Conservation (phyloP, 2,797 vertebrate genomes). For the Leuciscus waleckii region DNA sequence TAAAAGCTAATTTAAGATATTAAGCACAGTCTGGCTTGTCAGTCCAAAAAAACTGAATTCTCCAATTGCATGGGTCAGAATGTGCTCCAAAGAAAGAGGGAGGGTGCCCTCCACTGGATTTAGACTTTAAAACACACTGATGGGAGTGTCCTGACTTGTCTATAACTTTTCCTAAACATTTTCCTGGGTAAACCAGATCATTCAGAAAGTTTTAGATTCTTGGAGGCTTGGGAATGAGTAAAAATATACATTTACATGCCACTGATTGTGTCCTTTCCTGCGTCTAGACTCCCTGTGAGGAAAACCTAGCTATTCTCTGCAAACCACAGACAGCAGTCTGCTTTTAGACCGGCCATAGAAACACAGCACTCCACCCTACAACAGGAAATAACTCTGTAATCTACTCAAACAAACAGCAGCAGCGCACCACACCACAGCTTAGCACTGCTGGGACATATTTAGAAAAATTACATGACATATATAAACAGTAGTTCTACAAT, state of each 20-base stretch:
- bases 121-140: not conserved
- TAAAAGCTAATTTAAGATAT: not conserved
- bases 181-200: slow-evolving; percentile 10
- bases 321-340: slow-evolving; percentile 74
- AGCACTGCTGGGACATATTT: not conserved
- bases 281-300: slow-evolving; percentile 24
- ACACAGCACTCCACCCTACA: slow-evolving; percentile 82
- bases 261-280: slow-evolving; percentile 7
- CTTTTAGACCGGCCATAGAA: slow-evolving; percentile 78
- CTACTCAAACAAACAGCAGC: slow-evolving; percentile 62
- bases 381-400: slow-evolving; percentile 79
- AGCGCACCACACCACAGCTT: slow-evolving; percentile 1
- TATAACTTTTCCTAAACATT: not conserved
- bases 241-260: slow-evolving; percentile 24
- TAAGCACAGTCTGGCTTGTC: too few relatives aligned
- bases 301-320: slow-evolving; percentile 29
- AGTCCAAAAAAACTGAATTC: too few relatives aligned
- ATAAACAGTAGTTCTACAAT: slow-evolving; percentile 5
- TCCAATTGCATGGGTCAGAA: not conserved
- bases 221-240: slow-evolving; percentile 12
- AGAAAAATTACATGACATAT: slow-evolving; percentile 13
- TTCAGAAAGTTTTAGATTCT: slow-evolving; percentile 1
- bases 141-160: not conserved
- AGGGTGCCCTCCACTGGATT: slow-evolving; percentile 68
- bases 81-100: not conserved